phyloP scores from a whole-genome alignment of 2,888 invertebrate genomes.

The Agriopis leucophaearia region DNA sequence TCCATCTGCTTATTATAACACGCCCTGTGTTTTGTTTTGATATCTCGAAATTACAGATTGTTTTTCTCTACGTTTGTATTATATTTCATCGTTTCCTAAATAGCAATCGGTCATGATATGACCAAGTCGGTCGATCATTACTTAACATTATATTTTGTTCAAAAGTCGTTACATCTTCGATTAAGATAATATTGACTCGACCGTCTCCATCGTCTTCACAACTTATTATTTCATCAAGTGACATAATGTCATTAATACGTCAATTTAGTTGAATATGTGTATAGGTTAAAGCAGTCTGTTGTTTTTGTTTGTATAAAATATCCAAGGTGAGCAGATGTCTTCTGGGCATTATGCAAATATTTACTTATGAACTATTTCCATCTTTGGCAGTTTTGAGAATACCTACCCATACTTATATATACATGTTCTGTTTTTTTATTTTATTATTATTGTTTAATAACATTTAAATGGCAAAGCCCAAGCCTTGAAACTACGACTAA shows the following conservation, averaged over 20 bases:
- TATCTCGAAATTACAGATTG: too few relatives aligned
- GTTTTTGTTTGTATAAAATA: conserved; percentile 37
- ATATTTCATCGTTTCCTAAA: too few relatives aligned
- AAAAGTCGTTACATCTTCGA: conserved; percentile 6
- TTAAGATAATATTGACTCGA: conserved; percentile 8
- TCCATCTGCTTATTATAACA: too few relatives aligned
- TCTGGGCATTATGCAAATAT: conserved; percentile 55
- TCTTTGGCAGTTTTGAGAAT: conserved; percentile 43
- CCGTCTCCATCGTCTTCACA: background rate
- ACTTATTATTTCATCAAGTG: conserved; percentile 16
- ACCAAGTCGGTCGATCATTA: conserved; percentile 1
- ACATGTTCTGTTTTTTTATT: background rate
- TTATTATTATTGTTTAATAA: conserved; percentile 2
- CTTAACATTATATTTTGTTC: conserved; percentile 9
- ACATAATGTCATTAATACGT: conserved; percentile 20
- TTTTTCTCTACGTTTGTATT: too few relatives aligned
- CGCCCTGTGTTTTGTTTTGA: too few relatives aligned
- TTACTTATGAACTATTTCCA: conserved; percentile 50
- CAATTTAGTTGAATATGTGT: conserved; percentile 14
- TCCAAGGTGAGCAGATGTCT: conserved; percentile 56
- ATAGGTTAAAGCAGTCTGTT: conserved; percentile 29
- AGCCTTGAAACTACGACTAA: background rate
- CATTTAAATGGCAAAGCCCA: conserved; percentile 1
- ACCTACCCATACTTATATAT: conserved; percentile 17
- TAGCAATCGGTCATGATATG: background rate